phyloP scores from a whole-genome alignment of 2,888 invertebrate genomes.

The Ceramica pisi region DNA sequence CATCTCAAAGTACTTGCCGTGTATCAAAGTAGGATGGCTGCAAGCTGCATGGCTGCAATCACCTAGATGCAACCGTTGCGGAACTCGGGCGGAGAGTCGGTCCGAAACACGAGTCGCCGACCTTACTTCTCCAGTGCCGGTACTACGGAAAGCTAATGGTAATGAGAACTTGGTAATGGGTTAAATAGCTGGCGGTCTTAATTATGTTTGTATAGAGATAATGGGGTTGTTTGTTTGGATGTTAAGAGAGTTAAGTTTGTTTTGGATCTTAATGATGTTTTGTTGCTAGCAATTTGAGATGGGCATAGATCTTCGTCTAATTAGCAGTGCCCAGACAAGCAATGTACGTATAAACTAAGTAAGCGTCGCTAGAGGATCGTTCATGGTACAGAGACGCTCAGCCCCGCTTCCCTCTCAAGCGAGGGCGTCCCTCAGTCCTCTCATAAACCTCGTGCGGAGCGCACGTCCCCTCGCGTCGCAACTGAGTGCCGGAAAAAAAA shows the following conservation, averaged over 20 bases:
- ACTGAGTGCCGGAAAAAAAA: conserved; percentile 74
- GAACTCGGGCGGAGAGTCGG: conserved; percentile 61
- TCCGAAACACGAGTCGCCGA: conserved; percentile 74
- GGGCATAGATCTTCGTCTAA: neutral
- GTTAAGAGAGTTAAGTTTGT: neutral
- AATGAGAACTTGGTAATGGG: conserved; percentile 4
- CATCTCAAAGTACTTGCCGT: conserved; percentile 40
- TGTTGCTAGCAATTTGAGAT: neutral
- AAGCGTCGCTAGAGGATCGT: conserved; percentile 67
- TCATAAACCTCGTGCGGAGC: conserved; percentile 70
- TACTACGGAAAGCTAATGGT: conserved; percentile 24
- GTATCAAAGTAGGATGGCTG: conserved; percentile 54
- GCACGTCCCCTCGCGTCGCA: conserved; percentile 74
- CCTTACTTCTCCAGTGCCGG: conserved; percentile 72
- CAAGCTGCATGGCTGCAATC: conserved; percentile 65
- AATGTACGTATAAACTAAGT: conserved; percentile 79
- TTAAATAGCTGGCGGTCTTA: conserved; percentile 65
- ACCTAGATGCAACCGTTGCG: conserved; percentile 67
- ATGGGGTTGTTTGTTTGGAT: neutral
- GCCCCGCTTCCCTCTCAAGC: conserved; percentile 82
- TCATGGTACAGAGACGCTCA: conserved; percentile 73
- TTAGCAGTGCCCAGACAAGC: conserved; percentile 55
- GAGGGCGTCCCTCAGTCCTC: conserved; percentile 86
- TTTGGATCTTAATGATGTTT: neutral
- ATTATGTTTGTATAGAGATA: conserved; percentile 2